phyloP scores from a whole-genome alignment of 2,113 vertebrate genomes.

The Pseudopipra pipra region DNA sequence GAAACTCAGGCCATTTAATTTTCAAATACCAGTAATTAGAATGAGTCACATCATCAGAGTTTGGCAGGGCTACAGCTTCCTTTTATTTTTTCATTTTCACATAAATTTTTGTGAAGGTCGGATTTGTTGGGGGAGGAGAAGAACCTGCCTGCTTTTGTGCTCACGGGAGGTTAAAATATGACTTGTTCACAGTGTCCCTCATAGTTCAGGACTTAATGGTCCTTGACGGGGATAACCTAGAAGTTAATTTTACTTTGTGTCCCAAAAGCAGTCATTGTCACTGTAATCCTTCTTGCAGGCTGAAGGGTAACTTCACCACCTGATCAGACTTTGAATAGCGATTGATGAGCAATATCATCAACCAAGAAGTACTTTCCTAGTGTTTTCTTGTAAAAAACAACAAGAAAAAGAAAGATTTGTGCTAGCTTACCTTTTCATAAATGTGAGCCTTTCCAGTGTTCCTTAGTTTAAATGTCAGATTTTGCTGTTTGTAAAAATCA shows the following conservation, averaged over 20 bases:
- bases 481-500: background rate
- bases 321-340: constrained; percentile 71
- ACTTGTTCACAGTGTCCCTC: constrained; percentile 80
- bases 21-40: constrained; percentile 82
- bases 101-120: constrained; percentile 84
- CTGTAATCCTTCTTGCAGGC: constrained; percentile 76
- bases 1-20: constrained; percentile 77
- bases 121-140: constrained; percentile 71
- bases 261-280: constrained; percentile 80
- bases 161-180: constrained; percentile 80
- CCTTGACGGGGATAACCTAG: constrained; percentile 85
- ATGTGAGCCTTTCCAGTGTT: background rate
- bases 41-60: constrained; percentile 76
- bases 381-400: background rate
- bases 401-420: background rate
- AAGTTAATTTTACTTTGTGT: constrained; percentile 83
- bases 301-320: constrained; percentile 74
- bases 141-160: constrained; percentile 72
- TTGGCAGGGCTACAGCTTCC: constrained; percentile 71
- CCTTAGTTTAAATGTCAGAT: background rate
- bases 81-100: constrained; percentile 78
- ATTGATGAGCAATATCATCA: constrained; percentile 62
- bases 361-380: background rate
- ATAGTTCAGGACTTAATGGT: constrained; percentile 82
- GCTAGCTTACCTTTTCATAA: background rate